Evolutionary conservation across 1,140 invertebrate species (phyloP).

Genomic region (Heliconius nattereri): DNA sequence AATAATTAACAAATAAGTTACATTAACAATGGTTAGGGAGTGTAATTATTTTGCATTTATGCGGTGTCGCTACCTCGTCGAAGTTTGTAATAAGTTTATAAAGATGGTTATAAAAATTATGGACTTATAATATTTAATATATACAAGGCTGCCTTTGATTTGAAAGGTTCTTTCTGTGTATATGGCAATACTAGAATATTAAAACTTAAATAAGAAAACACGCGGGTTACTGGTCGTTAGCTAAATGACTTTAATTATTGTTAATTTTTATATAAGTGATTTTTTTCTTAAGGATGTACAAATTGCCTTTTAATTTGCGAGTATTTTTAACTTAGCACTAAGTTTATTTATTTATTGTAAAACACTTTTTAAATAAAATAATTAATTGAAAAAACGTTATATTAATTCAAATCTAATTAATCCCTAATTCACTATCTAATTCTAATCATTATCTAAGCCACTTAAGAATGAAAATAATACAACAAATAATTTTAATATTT

Average conservation of each 20-base stretch:
- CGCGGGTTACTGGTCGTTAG: background rate
- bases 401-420: background rate
- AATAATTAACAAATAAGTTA: constrained; percentile 8
- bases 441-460: no score
- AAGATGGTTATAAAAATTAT: background rate
- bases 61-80: constrained; percentile 44
- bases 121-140: background rate
- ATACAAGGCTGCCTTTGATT: background rate
- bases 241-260: background rate
- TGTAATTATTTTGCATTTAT: constrained; percentile 32
- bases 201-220: background rate
- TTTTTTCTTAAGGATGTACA: constrained; percentile 33
- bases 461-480: no score
- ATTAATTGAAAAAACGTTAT: constrained; percentile 41
- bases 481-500: no score
- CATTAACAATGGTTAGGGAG: constrained; percentile 18
- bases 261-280: background rate
- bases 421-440: no score
- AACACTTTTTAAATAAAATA: constrained; percentile 21
- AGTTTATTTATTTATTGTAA: constrained; percentile 42
- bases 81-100: constrained; percentile 41
- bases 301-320: constrained; percentile 48
- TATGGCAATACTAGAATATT: background rate
- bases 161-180: background rate
- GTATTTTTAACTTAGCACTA: constrained; percentile 51